Percentiles rank a stretch among this genome's conserved stretches.
Evolutionary conservation across 1,140 invertebrate species (phyloP).

Genomic region (Tetramorium simillimum): DNA sequence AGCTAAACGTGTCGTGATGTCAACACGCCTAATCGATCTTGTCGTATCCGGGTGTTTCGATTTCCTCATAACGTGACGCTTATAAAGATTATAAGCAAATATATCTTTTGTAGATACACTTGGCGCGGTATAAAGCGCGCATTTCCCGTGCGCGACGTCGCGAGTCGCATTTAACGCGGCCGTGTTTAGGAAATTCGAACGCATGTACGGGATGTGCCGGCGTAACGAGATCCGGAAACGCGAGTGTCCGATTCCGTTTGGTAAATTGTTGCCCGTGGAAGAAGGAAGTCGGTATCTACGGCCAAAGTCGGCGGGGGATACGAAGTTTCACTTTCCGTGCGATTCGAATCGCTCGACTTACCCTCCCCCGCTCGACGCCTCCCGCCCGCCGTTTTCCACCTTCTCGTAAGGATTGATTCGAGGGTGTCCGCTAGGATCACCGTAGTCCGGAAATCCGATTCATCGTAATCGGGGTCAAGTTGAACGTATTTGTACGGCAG

Average conservation of each 20-base stretch:
- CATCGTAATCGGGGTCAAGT: conserved; percentile 72
- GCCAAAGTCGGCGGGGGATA: conserved; percentile 42
- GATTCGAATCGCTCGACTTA: conserved; percentile 57
- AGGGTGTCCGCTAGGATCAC: conserved; percentile 65
- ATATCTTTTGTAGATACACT: not conserved
- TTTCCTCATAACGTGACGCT: not conserved
- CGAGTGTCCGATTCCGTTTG: conserved; percentile 58
- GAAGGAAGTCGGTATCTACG: conserved; percentile 48
- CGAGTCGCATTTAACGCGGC: conserved; percentile 27
- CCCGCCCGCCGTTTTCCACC: conserved; percentile 1
- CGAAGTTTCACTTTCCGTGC: conserved; percentile 65
- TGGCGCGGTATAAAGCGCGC: not conserved
- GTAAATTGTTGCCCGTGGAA: conserved; percentile 28
- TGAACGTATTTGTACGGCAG: conserved; percentile 71
- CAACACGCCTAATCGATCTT: not conserved
- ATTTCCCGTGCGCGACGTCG: conserved; percentile 1
- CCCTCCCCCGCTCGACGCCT: not conserved
- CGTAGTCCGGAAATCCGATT: conserved; percentile 72
- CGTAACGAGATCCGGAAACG: conserved; percentile 44
- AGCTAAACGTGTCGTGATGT: not conserved
- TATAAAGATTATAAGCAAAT: not conserved
- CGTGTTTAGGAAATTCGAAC: conserved; percentile 53
- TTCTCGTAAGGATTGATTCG: conserved; percentile 65
- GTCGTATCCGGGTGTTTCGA: not conserved
- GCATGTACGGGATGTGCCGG: conserved; percentile 5